phyloP scores from a whole-genome alignment of 2,797 vertebrate species.

The Arnoldichthys spilopterus region DNA sequence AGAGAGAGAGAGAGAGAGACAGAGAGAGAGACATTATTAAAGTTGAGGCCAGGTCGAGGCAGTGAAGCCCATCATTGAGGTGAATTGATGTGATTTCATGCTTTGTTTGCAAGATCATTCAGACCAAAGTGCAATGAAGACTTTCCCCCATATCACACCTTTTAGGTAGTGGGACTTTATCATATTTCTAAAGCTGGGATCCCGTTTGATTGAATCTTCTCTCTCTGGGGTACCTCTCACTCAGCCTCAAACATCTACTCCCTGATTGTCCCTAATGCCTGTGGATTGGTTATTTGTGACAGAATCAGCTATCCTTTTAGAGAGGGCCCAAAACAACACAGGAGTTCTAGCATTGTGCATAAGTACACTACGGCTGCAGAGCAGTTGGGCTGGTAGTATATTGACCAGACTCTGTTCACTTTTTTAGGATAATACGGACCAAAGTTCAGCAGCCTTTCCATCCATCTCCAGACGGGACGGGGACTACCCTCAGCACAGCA shows the following conservation, averaged over 20 bases:
- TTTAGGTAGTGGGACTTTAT: constrained; percentile 80
- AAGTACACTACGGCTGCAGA: constrained; percentile 60
- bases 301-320: constrained; percentile 64
- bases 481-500: constrained; percentile 89
- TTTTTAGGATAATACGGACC: constrained; percentile 97
- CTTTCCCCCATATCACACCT: constrained; percentile 83
- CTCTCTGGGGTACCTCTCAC: constrained; percentile 72
- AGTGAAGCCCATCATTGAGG: constrained; percentile 87
- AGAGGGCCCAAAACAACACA: constrained; percentile 60
- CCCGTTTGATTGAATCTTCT: constrained; percentile 80
- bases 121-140: constrained; percentile 84
- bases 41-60: constrained; percentile 76
- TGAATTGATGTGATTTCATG: constrained; percentile 92
- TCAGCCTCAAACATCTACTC: constrained; percentile 69
- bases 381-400: background rate
- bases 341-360: constrained; percentile 64
- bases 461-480: constrained; percentile 92
- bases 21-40: constrained; percentile 73
- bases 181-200: constrained; percentile 82
- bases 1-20: constrained; percentile 54
- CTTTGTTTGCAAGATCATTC: constrained; percentile 88
- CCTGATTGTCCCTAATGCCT: constrained; percentile 76
- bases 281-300: constrained; percentile 79
- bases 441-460: constrained; percentile 99
- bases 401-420: constrained; percentile 51